phyloP scores from a whole-genome alignment of 2,113 vertebrate genomes.

The Elephas maximus region DNA sequence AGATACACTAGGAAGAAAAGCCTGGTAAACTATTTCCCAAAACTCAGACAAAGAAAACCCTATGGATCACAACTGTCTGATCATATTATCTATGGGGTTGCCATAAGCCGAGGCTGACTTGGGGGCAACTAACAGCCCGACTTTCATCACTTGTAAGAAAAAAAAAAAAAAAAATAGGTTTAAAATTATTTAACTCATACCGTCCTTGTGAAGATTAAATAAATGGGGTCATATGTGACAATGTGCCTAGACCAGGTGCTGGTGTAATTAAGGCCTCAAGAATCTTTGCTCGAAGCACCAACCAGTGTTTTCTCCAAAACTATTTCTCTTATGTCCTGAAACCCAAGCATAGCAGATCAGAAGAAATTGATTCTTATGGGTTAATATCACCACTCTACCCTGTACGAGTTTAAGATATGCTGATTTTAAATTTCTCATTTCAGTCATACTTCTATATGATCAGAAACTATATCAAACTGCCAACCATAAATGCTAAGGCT shows the following conservation, averaged over 20 bases:
- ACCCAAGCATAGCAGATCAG: background rate
- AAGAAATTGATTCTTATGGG: background rate
- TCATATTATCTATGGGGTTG: background rate
- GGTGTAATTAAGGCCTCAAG: background rate
- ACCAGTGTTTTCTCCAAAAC: background rate
- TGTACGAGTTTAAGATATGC: background rate
- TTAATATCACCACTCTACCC: background rate
- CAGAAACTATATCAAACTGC: slow-evolving; percentile 61
- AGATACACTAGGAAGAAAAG: background rate
- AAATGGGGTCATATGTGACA: background rate
- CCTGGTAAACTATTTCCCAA: background rate
- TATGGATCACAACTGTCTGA: background rate
- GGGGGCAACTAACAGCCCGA: background rate
- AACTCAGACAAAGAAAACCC: background rate
- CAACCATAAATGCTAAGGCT: background rate
- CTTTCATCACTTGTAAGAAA: background rate
- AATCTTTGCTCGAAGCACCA: slow-evolving; percentile 6
- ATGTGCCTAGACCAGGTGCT: background rate
- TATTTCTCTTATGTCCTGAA: slow-evolving; percentile 23
- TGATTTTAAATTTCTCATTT: slow-evolving; percentile 58
- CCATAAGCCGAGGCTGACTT: background rate
- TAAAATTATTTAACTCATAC: background rate
- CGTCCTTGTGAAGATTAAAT: background rate
- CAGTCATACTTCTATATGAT: slow-evolving; percentile 34
- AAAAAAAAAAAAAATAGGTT: background rate